Evolutionary conservation across 2,888 invertebrate genomes (phyloP).

Genomic region (Stenchaetothrips biformis): DNA sequence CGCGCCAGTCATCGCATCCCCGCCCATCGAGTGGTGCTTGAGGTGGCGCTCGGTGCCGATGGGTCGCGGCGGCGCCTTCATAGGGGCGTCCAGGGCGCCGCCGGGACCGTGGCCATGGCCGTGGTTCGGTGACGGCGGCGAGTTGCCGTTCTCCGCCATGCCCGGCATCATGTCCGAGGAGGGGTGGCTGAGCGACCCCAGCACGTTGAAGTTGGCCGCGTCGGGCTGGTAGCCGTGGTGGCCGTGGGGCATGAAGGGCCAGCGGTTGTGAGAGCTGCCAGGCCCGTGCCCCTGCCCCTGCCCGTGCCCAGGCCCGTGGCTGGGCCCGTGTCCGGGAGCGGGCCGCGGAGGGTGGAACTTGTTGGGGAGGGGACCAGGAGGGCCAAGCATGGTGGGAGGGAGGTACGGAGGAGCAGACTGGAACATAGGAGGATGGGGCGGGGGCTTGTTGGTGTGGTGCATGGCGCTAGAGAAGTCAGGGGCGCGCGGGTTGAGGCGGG

Average conservation of each 20-base stretch:
- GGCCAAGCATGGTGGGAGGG: constrained; percentile 31
- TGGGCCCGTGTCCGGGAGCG: background rate
- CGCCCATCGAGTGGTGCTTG: constrained; percentile 50
- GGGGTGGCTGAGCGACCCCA: constrained; percentile 35
- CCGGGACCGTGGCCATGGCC: constrained; percentile 35
- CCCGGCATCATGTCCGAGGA: constrained; percentile 31
- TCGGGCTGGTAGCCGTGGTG: constrained; percentile 39
- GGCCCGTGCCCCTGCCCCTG: background rate
- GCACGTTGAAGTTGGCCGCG: constrained; percentile 32
- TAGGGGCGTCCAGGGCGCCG: constrained; percentile 48
- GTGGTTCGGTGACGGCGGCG: constrained; percentile 43
- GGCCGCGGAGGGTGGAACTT: constrained; percentile 35
- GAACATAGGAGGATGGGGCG: constrained; percentile 26
- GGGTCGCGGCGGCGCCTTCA: constrained; percentile 59
- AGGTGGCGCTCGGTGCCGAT: constrained; percentile 79
- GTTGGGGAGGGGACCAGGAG: constrained; percentile 34
- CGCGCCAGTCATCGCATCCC: constrained; percentile 35
- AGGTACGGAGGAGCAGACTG: constrained; percentile 20
- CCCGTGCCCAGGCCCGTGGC: background rate
- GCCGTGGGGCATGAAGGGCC: constrained; percentile 44
- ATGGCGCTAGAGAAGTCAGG: constrained; percentile 65
- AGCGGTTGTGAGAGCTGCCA: constrained; percentile 34
- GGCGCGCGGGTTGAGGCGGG: constrained; percentile 73
- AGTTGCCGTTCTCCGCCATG: constrained; percentile 48
- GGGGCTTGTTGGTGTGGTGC: constrained; percentile 37